phyloP scores from a whole-genome alignment of 2,113 vertebrate species.

The Erinaceus europaeus region DNA sequence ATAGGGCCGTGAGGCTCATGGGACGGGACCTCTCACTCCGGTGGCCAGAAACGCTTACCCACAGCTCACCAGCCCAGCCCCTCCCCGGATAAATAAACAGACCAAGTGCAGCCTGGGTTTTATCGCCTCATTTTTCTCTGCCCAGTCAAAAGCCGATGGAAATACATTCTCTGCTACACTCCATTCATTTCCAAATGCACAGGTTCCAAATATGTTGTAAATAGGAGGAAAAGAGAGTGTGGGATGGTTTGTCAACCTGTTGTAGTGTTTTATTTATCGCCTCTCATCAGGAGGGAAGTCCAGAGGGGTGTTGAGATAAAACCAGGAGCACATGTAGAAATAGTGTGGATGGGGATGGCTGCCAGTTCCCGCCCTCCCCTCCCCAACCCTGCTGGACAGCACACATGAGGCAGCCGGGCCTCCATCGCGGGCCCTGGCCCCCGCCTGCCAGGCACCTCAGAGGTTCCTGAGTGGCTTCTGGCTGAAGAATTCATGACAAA shows the following conservation, averaged over 20 bases:
- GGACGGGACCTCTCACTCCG: too few relatives aligned
- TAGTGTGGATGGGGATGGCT: constrained; percentile 37
- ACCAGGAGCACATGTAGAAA: constrained; percentile 32
- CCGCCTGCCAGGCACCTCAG: too few relatives aligned
- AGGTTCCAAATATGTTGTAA: constrained; percentile 34
- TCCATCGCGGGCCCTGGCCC: too few relatives aligned
- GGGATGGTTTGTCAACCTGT: constrained; percentile 3
- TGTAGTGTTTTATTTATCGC: constrained; percentile 50
- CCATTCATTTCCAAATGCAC: constrained; percentile 58
- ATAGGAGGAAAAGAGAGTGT: constrained; percentile 18
- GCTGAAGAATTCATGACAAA: too few relatives aligned
- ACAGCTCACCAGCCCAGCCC: too few relatives aligned
- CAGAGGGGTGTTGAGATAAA: constrained; percentile 53
- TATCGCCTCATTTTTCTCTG: constrained; percentile 53
- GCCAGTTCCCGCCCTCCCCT: too few relatives aligned
- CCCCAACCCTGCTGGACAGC: constrained; percentile 55
- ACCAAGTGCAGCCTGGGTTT: constrained; percentile 23
- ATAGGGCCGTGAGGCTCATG: background rate
- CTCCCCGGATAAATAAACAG: background rate
- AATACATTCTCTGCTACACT: background rate
- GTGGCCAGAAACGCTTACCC: too few relatives aligned
- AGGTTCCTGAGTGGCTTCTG: too few relatives aligned
- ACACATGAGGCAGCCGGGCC: constrained; percentile 57
- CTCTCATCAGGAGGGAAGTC: constrained; percentile 31
- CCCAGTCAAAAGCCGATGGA: constrained; percentile 12